Evolutionary conservation across 92 coral and sea anemone genomes (phyloP), one percentile per base, ranked within the genome.

Genomic region (Epizoanthus ramosus): DNA sequence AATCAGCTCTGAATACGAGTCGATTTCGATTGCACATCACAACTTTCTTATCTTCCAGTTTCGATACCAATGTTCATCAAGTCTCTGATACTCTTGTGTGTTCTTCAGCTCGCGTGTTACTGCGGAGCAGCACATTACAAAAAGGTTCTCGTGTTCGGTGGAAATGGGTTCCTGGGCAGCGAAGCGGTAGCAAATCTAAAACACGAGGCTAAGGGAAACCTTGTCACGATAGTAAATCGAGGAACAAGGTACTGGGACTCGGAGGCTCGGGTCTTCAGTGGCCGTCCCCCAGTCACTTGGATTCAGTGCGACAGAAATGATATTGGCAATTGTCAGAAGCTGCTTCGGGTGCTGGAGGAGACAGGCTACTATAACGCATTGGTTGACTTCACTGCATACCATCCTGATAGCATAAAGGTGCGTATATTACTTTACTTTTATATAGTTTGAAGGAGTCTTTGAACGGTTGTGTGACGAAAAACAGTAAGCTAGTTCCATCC

Each of bases 171-270:
- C 60, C 19, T 77, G 18, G 82, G 82, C n/a, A 77, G 82, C 70
- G 82, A 77, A 61, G 70, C 71, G 6, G 82, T 77, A 33, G 70
- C 70, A 12, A 60, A 77, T 59, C 37, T 77, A 43, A 77, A 77
- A 23, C 82, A 77, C 23, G 82, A 77, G 82, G 31, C 57, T 8
- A 77, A 21, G 47, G 82, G 82, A 60, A 59, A 57, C 19, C 6
- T 60, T 3, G 82, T 77, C 39, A 77, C 82, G 24, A 77, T 77
- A 37, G 70, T 77, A 10, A 77, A 77, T n/a, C 45, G 82, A 56
- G 82, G 82, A 60, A 77, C 82, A 4, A 61, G 82, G 13, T 77
- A 77, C 19, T 77, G 82, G 82, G 82, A 77, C 54, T 77, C 82
- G 16, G 82, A 77, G 23, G 9, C 68, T 1, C 71, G 82, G 18